Conservation (phyloP, 2,113 vertebrate species). For the Melanerpes aurifrons region DNA sequence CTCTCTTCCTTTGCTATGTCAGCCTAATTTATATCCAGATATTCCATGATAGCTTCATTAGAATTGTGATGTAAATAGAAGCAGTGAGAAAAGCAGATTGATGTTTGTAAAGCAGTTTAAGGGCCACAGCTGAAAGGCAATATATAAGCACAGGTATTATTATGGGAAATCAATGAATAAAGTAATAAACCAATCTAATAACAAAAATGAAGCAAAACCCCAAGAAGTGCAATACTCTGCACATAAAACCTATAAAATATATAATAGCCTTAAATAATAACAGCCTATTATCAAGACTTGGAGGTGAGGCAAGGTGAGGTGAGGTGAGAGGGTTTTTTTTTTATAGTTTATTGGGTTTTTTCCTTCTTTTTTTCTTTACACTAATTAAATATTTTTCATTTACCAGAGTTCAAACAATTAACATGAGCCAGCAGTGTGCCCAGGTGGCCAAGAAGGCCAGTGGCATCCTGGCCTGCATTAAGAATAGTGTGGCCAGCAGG, state of each 20-base stretch:
- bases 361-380: not conserved
- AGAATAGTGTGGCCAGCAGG: too few species aligned
- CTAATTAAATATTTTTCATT: constrained; percentile 38
- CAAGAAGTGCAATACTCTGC: not conserved
- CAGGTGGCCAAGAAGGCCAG: too few species aligned
- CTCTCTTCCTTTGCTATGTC: not conserved
- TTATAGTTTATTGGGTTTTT: not conserved
- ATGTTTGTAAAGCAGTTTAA: constrained; percentile 35
- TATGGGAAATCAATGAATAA: constrained; percentile 62
- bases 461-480: too few species aligned
- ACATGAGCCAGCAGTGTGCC: too few species aligned
- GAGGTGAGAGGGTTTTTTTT: too few species aligned
- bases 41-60: constrained; percentile 31
- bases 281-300: not conserved
- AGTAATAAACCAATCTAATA: constrained; percentile 36
- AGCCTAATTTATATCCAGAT: not conserved
- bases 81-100: constrained; percentile 4
- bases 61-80: constrained; percentile 37
- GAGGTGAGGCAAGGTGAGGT: too few species aligned
- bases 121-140: constrained; percentile 1
- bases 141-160: constrained; percentile 28
- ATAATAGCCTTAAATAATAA: constrained; percentile 22
- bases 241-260: not conserved
- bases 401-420: constrained; percentile 27
- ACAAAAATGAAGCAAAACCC: not conserved